These are phyloP conservation scores for Drymodes brunneopygia DNA, from an alignment of 2,113 vertebrate species.

Conservation along the genomic window DNA sequence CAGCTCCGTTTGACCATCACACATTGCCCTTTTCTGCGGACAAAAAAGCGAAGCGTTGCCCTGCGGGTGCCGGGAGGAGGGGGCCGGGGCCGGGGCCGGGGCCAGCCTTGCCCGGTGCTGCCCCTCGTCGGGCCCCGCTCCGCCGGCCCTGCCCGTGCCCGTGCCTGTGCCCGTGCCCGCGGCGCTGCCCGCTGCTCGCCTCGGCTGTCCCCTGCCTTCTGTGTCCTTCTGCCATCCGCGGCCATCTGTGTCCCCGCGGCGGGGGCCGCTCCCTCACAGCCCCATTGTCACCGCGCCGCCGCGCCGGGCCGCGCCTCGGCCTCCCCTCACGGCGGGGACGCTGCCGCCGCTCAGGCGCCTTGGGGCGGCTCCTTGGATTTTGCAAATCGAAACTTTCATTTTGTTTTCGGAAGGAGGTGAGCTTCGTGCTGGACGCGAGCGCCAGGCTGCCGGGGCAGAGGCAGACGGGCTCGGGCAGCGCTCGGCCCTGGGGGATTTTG, in stretches of 20 bases:
- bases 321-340: neutral
- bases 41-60: neutral
- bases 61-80: neutral
- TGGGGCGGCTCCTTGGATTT: neutral
- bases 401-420: too few species aligned
- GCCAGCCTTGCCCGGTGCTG: neutral
- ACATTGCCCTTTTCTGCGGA: neutral
- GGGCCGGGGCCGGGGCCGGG: neutral
- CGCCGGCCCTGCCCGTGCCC: neutral
- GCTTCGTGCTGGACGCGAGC: neutral
- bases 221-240: neutral
- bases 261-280: neutral
- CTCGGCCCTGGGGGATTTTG: fast-evolving
- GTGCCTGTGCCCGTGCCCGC: neutral
- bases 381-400: fast-evolving
- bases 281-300: neutral
- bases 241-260: slow-evolving; percentile 3
- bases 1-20: neutral
- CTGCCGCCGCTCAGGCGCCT: fast-evolving
- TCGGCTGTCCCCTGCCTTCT: neutral
- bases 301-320: neutral
- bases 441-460: neutral
- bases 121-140: neutral
- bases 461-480: fast-evolving
- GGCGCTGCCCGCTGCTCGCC: neutral